Evolutionary conservation across 2,113 vertebrate genomes (phyloP), one percentile per base, ranked within the genome.

Genomic region (Coryphaenoides rupestris): DNA sequence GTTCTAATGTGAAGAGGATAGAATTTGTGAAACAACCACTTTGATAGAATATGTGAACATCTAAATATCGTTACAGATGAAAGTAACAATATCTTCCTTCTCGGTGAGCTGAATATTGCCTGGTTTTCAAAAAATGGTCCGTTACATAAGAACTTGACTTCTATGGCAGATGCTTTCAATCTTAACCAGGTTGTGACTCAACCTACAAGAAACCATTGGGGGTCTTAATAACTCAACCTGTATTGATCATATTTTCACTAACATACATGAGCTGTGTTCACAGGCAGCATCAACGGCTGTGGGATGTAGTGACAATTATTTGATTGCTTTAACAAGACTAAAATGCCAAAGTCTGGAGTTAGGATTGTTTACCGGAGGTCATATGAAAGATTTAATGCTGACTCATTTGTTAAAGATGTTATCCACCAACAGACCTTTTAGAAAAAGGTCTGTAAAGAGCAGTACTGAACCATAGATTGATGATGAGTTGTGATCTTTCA

Each of bases 311-410:
- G 58, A 60, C 58, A 28, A 60, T 3, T 19, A 46, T 60, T 60
- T 60, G 19, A 46, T 60, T 46, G 58, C 58, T 46, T 60, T 60
- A 60, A 60, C 58, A 60, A 46, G 33, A 60, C 19, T 60, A 60
- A 60, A 46, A 60, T 60, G 28, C 58, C 58, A 2, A 60, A 60
- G 45, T n/a, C n/a, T 46, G 58, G 28, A n/a, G 58, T 46, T 21
- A 46, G 54, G 21, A 60, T 60, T 60, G 28, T 60, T 46, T 46
- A 46, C 0, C 58, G n/a, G 33, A 1, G 46, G 3, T 21, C 58
- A 60, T 45, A 21, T 21, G 45, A 40, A 46, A 60, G 28, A 60
- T 45, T 60, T 45, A 33, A 46, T 46, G 33, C 45, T 13, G 58
- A 33, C 6, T 46, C n/a, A 33, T 59, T 59, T 59, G 22, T 54